Base-by-base conservation (phyloP, 1,140 invertebrate genomes). In the Drosophila sturtevanti region DNA sequence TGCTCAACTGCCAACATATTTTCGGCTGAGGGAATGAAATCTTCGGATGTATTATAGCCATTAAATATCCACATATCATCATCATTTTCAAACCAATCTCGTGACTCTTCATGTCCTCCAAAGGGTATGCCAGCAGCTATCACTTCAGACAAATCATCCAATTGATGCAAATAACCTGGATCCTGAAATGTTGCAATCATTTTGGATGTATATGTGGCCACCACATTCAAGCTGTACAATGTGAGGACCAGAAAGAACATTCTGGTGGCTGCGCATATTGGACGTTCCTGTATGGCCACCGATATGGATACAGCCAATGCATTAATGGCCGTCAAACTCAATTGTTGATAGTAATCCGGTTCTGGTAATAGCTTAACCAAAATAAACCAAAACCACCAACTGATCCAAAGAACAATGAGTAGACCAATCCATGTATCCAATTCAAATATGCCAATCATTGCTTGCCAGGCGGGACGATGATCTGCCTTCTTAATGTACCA, bases 201-300 rank as follows among this genome's bases (percentile, higher is more conserved):
- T 77, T 93, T 93, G 0, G 93, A 93, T 35, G 93, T 92, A 72
- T 94, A 94, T 0, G 92, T 92, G 4, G 93, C 92, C 21, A 93
- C 79, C 63, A 93, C 82, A 41, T 94, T 91, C 4, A 93, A 76
- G n/a, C 91, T 92, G 51, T 94, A 94, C 0, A 94, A 27, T 7
- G 92, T 92, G 1, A 94, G 72, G 22, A 89, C 91, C 12, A 93
- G 67, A 63, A 93, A 94, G 74, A 94, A 93, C 9, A 93, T 37
- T 1, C 93, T 84, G 0, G 93, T 87, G 21, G 93, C 81, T 16
- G 82, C 58, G 68, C 82, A 92, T 0, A 81, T 31, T 0, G 93
- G 93, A n/a, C 92, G 90, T 22, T 91, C 89, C 48, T 93, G 92
- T 1, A 93, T 79, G 0, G 92, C 81, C 11, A 92, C 90, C 9